A percentile compares a stretch with the other conserved stretches of the same genome.
phyloP scores from a whole-genome alignment of 2,888 invertebrate genomes.

The Tethea ocularis region DNA sequence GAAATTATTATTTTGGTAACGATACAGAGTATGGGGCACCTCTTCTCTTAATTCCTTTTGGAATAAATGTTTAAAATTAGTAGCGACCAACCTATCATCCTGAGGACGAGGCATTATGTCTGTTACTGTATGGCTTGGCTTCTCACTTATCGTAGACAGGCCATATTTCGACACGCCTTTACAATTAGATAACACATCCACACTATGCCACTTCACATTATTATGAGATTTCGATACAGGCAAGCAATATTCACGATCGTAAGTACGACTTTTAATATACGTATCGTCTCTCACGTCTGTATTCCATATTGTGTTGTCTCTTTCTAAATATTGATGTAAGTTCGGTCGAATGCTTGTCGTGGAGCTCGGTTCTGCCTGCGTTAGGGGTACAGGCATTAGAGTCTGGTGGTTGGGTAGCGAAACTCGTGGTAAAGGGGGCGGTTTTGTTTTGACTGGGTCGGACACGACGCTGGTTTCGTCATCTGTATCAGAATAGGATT shows the following conservation, averaged over 20 bases:
- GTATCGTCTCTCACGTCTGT: slow-evolving; percentile 54
- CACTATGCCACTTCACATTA: slow-evolving; percentile 60
- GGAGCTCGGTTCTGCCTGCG: slow-evolving; percentile 54
- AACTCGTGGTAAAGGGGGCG: slow-evolving; percentile 59
- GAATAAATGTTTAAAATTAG: slow-evolving; percentile 60
- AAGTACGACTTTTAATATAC: slow-evolving; percentile 27
- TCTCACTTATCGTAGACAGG: slow-evolving; percentile 41
- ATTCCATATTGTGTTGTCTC: slow-evolving; percentile 74
- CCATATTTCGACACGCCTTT: slow-evolving; percentile 33
- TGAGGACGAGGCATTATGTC: slow-evolving; percentile 50
- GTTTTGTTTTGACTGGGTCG: slow-evolving; percentile 51
- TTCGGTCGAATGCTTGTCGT: slow-evolving; percentile 70
- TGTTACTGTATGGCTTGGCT: slow-evolving; percentile 35
- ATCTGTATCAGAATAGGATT: slow-evolving; percentile 59
- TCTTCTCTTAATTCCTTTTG: slow-evolving; percentile 65
- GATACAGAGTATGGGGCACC: slow-evolving; percentile 50
- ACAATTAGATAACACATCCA: slow-evolving; percentile 47
- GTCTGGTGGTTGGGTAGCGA: slow-evolving; percentile 46
- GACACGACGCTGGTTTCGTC: slow-evolving; percentile 50
- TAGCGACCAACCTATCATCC: slow-evolving; percentile 45
- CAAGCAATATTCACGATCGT: slow-evolving; percentile 44
- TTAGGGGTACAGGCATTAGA: slow-evolving; percentile 58
- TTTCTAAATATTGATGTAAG: slow-evolving; percentile 72
- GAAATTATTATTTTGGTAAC: slow-evolving; percentile 67
- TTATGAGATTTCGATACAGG: slow-evolving; percentile 50